Evolutionary conservation across 2,113 vertebrate species (phyloP), one percentile per base, ranked within the genome.

Genomic region (Plestiodon gilberti): DNA sequence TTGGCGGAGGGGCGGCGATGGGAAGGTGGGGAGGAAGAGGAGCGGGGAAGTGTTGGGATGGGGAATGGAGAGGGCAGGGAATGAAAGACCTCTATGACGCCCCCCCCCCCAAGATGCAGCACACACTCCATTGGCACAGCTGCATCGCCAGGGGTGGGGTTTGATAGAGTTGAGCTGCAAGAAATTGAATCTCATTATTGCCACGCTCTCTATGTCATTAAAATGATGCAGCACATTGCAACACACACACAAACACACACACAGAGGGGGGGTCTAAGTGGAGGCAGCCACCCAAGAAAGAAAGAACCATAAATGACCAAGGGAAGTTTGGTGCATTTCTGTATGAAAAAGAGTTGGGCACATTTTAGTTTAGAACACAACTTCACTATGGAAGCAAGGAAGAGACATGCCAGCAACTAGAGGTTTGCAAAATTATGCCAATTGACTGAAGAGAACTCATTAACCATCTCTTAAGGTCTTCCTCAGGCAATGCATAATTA

Each of bases 221-320:
- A n/a, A n/a, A n/a, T n/a, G n/a, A 48, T 48, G 2, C 55, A 6
- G 0, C 65, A 55, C 15, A n/a, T n/a, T n/a, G 74, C 14, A 28
- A 76, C 48, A 52, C 13, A 48, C 43, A 48, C 7, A 71, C 18
- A 71, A 6, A 71, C 8, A 65, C 64, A 35, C 1, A 38, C 22
- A 20, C 35, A 6, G 43, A 48, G 43, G 43, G 43, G 43, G 43
- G 4, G 18, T 20, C 70, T 71, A 38, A 71, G 14, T 18, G 48
- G 74, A 28, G 43, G 14, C 2, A 75, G 25, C 48, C 1, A 76
- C 2, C 25, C 28, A 55, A 55, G 43, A 6, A 71, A 71, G 33
- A 71, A 11, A n/a, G 52, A 30, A 55, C 48, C 15, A 55, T 15
- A 76, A 38, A 76, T 76, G 43, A 55, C 15, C 28, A 17, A 14